These are phyloP conservation scores for Caenorhabditis wallacei DNA, from an alignment of 2,888 invertebrate genomes.

Conservation along the genomic window DNA sequence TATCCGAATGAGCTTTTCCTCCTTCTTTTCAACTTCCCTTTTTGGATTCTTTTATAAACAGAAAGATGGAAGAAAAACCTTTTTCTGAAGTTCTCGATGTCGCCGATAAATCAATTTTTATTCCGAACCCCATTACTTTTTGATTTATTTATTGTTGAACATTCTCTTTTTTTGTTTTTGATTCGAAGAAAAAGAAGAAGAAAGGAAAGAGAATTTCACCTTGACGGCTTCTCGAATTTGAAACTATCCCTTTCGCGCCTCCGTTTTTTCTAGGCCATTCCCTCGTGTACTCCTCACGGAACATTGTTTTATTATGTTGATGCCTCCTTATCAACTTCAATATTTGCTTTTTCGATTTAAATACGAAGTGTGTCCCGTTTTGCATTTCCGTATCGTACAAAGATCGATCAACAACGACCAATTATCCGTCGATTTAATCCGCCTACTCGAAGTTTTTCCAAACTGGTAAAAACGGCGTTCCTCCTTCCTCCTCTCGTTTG, in stretches of 20 bases:
- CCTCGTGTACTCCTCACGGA: constrained; percentile 42
- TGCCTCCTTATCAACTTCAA: constrained; percentile 26
- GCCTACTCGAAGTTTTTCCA: not conserved
- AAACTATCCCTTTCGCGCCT: constrained; percentile 20
- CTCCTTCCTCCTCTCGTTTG: constrained; percentile 6
- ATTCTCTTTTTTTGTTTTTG: not conserved
- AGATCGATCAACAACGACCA: constrained; percentile 20
- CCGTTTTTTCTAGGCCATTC: constrained; percentile 24
- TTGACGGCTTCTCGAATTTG: constrained; percentile 7
- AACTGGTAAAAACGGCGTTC: constrained; percentile 9
- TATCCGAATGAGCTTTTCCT: constrained; percentile 23
- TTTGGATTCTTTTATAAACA: not conserved
- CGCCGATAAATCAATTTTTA: constrained; percentile 13
- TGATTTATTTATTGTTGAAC: constrained; percentile 25
- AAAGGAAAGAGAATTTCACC: too few relatives aligned
- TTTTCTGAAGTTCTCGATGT: not conserved
- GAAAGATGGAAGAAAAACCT: constrained; percentile 11
- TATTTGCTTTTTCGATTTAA: not conserved
- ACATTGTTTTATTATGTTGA: not conserved
- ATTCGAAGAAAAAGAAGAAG: too few relatives aligned
- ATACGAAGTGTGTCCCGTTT: not conserved
- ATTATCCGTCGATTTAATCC: constrained; percentile 12
- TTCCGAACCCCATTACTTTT: constrained; percentile 26
- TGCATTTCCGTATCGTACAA: constrained; percentile 8
- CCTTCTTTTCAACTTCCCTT: not conserved